A percentile compares a stretch with the other conserved stretches of the same genome.
Conservation (phyloP, 2,888 invertebrate genomes). For the Pseudococcus jackbeardsleyi region DNA sequence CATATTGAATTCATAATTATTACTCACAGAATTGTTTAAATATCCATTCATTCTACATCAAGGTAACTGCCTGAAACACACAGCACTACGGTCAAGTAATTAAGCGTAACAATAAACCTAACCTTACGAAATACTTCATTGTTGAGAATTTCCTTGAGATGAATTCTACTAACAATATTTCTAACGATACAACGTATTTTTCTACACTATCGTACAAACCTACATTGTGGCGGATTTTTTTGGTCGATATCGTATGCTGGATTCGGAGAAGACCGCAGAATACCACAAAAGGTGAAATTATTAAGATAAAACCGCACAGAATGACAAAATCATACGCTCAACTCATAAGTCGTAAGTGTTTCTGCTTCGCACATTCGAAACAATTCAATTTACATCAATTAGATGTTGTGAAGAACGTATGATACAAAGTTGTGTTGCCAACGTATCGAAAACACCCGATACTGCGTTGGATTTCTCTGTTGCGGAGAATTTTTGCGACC, state of each 20-base stretch:
- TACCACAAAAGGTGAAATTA: background rate
- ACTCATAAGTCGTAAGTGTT: background rate
- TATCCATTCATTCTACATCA: conserved; percentile 52
- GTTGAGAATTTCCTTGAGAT: background rate
- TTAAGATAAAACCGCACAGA: background rate
- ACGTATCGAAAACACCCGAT: background rate
- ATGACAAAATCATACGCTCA: background rate
- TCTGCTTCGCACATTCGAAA: background rate
- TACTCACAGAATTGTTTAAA: conserved; percentile 42
- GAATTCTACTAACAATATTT: background rate
- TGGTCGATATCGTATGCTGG: background rate
- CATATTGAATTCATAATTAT: conserved; percentile 60
- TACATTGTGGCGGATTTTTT: background rate
- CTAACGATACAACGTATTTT: background rate
- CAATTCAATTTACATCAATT: conserved; percentile 35
- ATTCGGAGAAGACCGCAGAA: background rate
- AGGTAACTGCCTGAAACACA: conserved; percentile 1
- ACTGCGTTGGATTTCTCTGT: background rate
- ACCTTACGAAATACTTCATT: background rate
- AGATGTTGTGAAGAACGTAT: background rate
- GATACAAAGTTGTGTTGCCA: background rate
- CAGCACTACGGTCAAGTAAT: background rate
- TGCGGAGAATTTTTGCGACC: background rate
- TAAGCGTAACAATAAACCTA: background rate
- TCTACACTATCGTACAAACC: background rate